Evolutionary conservation across 2,797 vertebrate species (phyloP).

Genomic region (Gymnopithys bicolor): DNA sequence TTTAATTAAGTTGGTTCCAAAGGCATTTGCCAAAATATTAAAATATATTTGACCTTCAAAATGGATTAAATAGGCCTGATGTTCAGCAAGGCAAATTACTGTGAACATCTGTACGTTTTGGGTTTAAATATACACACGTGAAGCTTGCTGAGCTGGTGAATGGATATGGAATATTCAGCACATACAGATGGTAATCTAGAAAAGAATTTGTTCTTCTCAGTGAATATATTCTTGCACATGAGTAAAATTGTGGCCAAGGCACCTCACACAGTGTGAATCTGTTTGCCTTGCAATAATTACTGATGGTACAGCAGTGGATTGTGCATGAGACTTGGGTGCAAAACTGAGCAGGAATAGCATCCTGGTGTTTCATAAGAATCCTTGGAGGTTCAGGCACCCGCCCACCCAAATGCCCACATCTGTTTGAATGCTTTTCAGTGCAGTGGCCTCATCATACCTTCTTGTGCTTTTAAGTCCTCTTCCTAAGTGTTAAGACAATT

Average conservation of each 20-base stretch:
- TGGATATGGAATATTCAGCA: conserved; percentile 19
- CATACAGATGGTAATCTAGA: conserved; percentile 37
- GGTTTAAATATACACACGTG: conserved; percentile 18
- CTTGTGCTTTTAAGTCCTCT: background rate
- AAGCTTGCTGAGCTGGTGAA: conserved; percentile 37
- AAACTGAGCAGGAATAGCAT: background rate
- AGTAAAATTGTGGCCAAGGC: conserved; percentile 3
- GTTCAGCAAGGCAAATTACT: conserved; percentile 44
- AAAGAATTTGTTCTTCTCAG: conserved; percentile 28
- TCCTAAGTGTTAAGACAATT: background rate
- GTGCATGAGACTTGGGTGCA: background rate
- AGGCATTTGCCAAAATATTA: conserved; percentile 43
- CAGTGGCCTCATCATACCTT: background rate
- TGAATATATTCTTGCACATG: background rate
- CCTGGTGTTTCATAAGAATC: background rate
- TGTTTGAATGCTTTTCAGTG: background rate
- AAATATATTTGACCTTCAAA: conserved; percentile 64
- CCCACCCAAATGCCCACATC: background rate
- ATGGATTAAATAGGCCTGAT: conserved; percentile 24
- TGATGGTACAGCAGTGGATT: background rate
- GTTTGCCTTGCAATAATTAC: conserved; percentile 5
- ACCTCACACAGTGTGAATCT: background rate
- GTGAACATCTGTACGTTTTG: conserved; percentile 33
- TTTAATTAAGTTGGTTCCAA: conserved; percentile 53
- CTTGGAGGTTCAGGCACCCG: background rate